Conservation (phyloP, 2,888 invertebrate genomes). For the Thecocarcelia acutangulata region DNA sequence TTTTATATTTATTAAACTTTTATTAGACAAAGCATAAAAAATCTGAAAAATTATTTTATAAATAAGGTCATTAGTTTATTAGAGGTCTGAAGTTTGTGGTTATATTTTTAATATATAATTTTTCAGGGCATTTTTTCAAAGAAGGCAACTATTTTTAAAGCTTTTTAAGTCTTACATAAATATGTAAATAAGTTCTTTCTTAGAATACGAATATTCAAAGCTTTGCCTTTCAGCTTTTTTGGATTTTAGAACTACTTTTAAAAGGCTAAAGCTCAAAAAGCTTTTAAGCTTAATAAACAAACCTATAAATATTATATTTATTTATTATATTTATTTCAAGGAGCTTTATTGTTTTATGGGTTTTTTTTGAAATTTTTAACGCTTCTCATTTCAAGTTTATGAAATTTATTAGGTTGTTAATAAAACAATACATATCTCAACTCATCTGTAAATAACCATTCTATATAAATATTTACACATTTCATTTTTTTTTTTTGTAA, state of each 20-base stretch:
- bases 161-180: too few relatives aligned
- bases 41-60: too few relatives aligned
- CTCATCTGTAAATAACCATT: constrained; percentile 69
- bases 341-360: constrained; percentile 71
- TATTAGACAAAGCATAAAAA: too few relatives aligned
- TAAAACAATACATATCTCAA: constrained; percentile 48
- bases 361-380: constrained; percentile 55
- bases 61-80: too few relatives aligned
- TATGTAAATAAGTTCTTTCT: too few relatives aligned
- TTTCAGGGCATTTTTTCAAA: too few relatives aligned
- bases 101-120: too few relatives aligned
- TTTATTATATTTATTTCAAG: constrained; percentile 74
- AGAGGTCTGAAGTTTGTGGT: too few relatives aligned
- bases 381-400: constrained; percentile 55
- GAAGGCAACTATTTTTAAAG: too few relatives aligned
- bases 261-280: not conserved
- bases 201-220: too few relatives aligned
- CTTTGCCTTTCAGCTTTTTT: constrained; percentile 9
- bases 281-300: constrained; percentile 15
- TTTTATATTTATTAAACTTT: too few relatives aligned
- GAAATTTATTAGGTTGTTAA: constrained; percentile 31
- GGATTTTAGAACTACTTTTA: not conserved
- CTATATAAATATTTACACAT: constrained; percentile 49
- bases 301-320: constrained; percentile 51
- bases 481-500: constrained; percentile 25